Evolutionary conservation across 2,888 invertebrate species (phyloP), one percentile per base, ranked within the genome.

Genomic region (Luperina testacea): DNA sequence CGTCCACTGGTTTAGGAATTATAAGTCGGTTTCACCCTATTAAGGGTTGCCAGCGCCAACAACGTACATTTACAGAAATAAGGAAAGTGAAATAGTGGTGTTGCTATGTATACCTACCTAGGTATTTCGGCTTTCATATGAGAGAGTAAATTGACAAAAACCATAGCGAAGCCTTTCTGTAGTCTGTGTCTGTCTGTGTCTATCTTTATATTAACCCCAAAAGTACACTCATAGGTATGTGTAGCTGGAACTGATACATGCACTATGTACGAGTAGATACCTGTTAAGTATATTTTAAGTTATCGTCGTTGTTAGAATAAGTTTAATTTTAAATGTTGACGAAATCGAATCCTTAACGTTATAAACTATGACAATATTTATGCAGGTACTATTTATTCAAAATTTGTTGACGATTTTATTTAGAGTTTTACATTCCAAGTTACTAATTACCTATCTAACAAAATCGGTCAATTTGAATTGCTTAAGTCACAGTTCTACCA

Each of bases 321-420:
- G 78, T 79, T 81, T 85, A 87, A 81, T 86, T 83, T 81, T 82
- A 83, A 87, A 83, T 83, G 81, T 86, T 86, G 73, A 84, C 79
- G 83, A 86, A 83, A 84, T 83, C 70, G 80, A 89, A 89, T 81
- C 80, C 81, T 87, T 86, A 78, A 87, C 76, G 82, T 87, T 80
- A 88, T 83, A 80, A 91, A 91, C 90, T 89, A 89, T 91, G 92
- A 93, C 93, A 93, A 93, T 93, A 93, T 93, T 85, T 89, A 89
- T 92, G 92, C 92, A 93, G 94, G 93, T 93, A 90, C 81, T 85
- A 85, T 83, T 83, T 78, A 77, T 85, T 88, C 77, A 20, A 81
- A 73, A 78, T 73, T 68, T 20, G 13, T 80, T 81, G 70, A 61
- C 42, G 20, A 72, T 69, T 76, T 17, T 38, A 51, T 75, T 80